Percentiles rank a stretch among this genome's conserved stretches.
Conservation (phyloP, 1,140 invertebrate species). For the Spodoptera litura region DNA sequence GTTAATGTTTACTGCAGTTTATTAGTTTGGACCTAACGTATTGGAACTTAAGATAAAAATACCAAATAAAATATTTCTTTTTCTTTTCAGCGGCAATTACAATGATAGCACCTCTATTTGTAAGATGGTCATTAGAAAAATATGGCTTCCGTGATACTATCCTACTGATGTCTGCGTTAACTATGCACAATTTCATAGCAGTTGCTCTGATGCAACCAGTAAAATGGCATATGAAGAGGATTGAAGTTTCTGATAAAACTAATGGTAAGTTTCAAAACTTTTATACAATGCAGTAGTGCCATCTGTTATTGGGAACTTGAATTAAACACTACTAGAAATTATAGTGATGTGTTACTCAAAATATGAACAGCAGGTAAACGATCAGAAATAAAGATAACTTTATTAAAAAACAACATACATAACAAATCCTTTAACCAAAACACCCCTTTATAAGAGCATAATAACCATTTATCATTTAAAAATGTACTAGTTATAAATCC, state of each 20-base stretch:
- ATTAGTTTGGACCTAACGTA: too few relatives aligned
- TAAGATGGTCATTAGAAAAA: conserved; percentile 78
- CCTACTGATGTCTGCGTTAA: conserved; percentile 84
- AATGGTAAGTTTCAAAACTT: conserved; percentile 22
- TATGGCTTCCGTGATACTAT: conserved; percentile 87
- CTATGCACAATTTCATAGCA: conserved; percentile 87
- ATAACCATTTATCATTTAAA: too few relatives aligned
- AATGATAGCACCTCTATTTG: conserved; percentile 83
- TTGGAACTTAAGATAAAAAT: too few relatives aligned
- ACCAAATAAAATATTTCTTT: background rate
- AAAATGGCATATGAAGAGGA: conserved; percentile 87
- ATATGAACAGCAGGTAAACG: too few relatives aligned
- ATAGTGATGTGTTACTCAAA: too few relatives aligned
- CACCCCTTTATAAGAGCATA: too few relatives aligned
- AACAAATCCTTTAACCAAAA: too few relatives aligned
- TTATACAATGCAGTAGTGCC: background rate
- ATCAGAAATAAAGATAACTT: too few relatives aligned
- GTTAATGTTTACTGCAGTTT: too few relatives aligned
- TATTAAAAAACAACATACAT: too few relatives aligned
- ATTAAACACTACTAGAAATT: background rate
- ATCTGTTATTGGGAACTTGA: too few relatives aligned
- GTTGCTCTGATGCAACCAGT: conserved; percentile 89
- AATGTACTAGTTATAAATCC: background rate
- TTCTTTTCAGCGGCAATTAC: conserved; percentile 56
- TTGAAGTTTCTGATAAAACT: conserved; percentile 50